These are phyloP conservation scores for Sebastes diaconus DNA, from an alignment of 2,797 vertebrate species.

Conservation along the genomic window DNA sequence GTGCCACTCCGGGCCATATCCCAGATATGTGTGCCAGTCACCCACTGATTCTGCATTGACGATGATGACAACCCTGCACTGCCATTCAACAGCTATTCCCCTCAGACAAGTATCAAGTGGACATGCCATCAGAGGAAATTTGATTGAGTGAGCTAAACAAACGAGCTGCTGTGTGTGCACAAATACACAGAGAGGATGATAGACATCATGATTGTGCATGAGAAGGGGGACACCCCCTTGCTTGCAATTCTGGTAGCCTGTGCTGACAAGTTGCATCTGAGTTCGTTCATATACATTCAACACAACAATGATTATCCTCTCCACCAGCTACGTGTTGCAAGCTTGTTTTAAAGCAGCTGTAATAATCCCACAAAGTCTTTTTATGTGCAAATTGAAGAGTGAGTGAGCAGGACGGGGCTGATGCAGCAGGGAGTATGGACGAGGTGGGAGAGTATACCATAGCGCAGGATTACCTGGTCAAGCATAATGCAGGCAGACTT, in stretches of 20 bases:
- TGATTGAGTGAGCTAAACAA: background rate
- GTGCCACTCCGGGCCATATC: conserved; percentile 9
- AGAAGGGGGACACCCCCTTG: background rate
- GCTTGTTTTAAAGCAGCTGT: background rate
- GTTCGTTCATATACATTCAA: background rate
- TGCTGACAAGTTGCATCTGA: background rate
- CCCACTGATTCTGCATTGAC: conserved; percentile 8
- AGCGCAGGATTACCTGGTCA: background rate
- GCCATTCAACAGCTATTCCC: conserved; percentile 25
- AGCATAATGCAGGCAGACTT: background rate
- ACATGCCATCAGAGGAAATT: background rate
- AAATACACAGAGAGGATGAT: background rate
- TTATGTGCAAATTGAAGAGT: background rate
- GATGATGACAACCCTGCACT: conserved; percentile 18
- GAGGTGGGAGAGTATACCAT: background rate
- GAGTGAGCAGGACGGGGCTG: background rate
- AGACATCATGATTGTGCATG: background rate
- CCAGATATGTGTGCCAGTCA: conserved; percentile 27
- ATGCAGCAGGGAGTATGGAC: background rate
- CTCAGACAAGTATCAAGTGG: conserved; percentile 6
- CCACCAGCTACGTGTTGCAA: background rate
- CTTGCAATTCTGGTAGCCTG: background rate
- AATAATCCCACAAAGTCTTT: background rate
- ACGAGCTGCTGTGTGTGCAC: background rate
- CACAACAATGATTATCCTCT: background rate